These are phyloP conservation scores for Armadillidium nasatum DNA, from an alignment of 1,140 invertebrate genomes.

Conservation along the genomic window DNA sequence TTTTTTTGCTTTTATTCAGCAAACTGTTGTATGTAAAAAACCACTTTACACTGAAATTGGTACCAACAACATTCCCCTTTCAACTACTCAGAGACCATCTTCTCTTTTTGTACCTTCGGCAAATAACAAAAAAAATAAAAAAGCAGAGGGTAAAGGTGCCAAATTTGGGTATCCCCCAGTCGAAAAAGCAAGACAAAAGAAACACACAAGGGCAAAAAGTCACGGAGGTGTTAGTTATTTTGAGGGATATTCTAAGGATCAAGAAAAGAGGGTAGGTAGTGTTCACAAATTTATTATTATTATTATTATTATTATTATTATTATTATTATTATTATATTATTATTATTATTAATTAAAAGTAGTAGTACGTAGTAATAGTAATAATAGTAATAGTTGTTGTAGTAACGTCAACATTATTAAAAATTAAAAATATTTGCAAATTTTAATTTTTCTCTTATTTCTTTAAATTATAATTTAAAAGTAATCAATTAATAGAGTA, in stretches of 20 bases:
- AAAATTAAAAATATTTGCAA: too few species aligned
- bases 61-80: conserved; percentile 42
- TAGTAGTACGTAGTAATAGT: too few species aligned
- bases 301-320: conserved; percentile 7
- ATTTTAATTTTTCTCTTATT: too few species aligned
- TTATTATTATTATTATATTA: not conserved
- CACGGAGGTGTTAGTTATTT: conserved; percentile 32
- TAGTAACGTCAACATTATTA: too few species aligned
- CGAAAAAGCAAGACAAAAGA: conserved; percentile 23
- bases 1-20: too few species aligned
- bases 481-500: too few species aligned
- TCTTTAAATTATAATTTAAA: too few species aligned
- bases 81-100: conserved; percentile 35
- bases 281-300: conserved; percentile 36
- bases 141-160: not conserved
- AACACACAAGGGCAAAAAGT: conserved; percentile 40
- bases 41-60: conserved; percentile 43
- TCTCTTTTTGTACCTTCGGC: conserved; percentile 32
- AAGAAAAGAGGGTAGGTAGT: not conserved
- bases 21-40: not conserved
- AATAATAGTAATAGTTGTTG: too few species aligned
- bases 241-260: conserved; percentile 23
- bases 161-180: conserved; percentile 1
- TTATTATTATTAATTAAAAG: not conserved
- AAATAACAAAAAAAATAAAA: not conserved